Evolutionary conservation across 2,888 invertebrate genomes (phyloP).

Genomic region (Himalopsyche japonica): DNA sequence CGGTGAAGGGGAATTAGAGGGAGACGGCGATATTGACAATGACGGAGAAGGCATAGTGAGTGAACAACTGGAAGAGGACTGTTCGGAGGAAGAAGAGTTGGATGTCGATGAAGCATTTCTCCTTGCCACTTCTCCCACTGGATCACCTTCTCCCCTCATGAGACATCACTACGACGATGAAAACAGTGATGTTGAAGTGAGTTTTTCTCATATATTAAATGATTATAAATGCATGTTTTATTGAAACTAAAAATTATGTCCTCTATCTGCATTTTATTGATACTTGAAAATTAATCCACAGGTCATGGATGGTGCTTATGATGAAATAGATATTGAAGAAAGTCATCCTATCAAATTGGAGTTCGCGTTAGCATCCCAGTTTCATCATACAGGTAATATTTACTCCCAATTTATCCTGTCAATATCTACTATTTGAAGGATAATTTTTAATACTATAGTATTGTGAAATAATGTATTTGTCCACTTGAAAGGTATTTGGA

Average conservation of each 20-base stretch:
- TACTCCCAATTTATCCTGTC: neutral
- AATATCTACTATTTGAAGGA: neutral
- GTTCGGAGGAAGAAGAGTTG: conserved; percentile 58
- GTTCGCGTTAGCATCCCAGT: conserved; percentile 63
- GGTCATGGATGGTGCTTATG: conserved; percentile 74
- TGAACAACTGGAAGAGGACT: conserved; percentile 57
- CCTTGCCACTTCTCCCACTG: conserved; percentile 47
- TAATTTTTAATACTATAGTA: no score
- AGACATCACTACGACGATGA: conserved; percentile 51
- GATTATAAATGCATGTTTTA: neutral
- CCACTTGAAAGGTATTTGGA: neutral
- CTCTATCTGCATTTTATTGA: neutral
- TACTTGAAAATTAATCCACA: conserved; percentile 44
- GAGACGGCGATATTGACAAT: conserved; percentile 53
- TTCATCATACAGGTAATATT: conserved; percentile 61
- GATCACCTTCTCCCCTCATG: conserved; percentile 43
- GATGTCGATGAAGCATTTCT: conserved; percentile 57
- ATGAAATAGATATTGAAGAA: conserved; percentile 73
- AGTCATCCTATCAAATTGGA: conserved; percentile 62
- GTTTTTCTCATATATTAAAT: neutral
- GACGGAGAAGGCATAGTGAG: conserved; percentile 59
- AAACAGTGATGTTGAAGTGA: conserved; percentile 56
- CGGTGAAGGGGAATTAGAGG: conserved; percentile 51
- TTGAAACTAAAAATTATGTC: neutral
- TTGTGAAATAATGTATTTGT: neutral